Base-by-base conservation (phyloP, 2,888 invertebrate genomes). In the Elmis aenea region DNA sequence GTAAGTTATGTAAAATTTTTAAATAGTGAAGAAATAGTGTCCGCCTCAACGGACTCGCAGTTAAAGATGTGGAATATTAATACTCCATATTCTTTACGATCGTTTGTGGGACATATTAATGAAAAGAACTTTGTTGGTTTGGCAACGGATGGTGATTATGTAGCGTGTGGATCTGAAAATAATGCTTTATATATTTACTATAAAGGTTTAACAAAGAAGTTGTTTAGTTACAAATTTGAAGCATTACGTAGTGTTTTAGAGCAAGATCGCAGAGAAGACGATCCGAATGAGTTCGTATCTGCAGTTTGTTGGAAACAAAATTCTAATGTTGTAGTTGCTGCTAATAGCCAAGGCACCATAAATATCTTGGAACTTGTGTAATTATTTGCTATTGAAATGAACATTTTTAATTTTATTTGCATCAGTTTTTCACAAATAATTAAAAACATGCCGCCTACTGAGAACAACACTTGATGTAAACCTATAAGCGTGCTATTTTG, bases 41-140 rank as follows among this genome's bases (percentile, higher is more conserved):
- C 92, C 0, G 93, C 93, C 24, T 91, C 91, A 1, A 94, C 93
- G 0, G 93, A 90, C 69, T 88, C 87, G 25, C 88, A 89, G 58
- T 68, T 93, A 31, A 91, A 92, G 69, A 76, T 94, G 69, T 95
- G 94, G 94, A 83, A 84, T 57, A 81, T 93, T 10, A 82, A 83
- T 53, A 69, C 70, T 21, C 83, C 83, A 9, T 76, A 85, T 46
- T 89, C 87, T 66, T 70, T 87, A 36, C 75, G 90, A 13, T 90
- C 91, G 1, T 91, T 93, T 69, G 81, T 84, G 9, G 94, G 94
- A 0, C 94, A 95, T 68, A 78, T 85, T 3, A 95, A 95, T 64
- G 94, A 94, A 69, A 94, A 94, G 68, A 94, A 94, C 68, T 95
- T 95, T 69, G 93, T 95, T 2, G 94, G 94, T 0, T 70, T 95